Evolutionary conservation across 92 coral and sea anemone species (phyloP).

Genomic region (Porites rus): DNA sequence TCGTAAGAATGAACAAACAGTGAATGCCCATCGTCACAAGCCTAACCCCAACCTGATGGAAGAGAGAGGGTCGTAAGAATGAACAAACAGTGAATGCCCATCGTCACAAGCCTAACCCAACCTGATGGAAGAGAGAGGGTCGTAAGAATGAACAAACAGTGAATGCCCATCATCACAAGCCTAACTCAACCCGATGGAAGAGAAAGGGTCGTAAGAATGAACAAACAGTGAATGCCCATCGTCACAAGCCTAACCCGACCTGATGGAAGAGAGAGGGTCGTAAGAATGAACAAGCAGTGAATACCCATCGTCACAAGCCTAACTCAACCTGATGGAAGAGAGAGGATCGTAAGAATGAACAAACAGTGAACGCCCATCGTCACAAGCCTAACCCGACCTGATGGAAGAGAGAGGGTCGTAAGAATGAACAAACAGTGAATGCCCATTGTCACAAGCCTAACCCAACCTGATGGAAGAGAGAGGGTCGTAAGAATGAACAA

Average conservation of each 20-base stretch:
- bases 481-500: not conserved
- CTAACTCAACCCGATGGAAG: constrained; percentile 23
- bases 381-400: constrained; percentile 43
- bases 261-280: constrained; percentile 35
- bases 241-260: constrained; percentile 40
- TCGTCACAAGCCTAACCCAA: constrained; percentile 46
- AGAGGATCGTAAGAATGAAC: constrained; percentile 30
- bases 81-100: constrained; percentile 34
- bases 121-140: constrained; percentile 41
- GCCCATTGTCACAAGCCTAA: constrained; percentile 41
- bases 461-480: not conserved
- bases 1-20: too few relatives aligned
- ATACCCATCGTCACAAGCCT: constrained; percentile 45
- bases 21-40: too few relatives aligned
- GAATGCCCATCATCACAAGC: constrained; percentile 12
- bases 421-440: constrained; percentile 32
- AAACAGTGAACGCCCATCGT: constrained; percentile 25
- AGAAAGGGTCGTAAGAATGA: constrained; percentile 23
- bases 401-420: constrained; percentile 36
- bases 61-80: constrained; percentile 37
- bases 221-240: constrained; percentile 35
- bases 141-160: constrained; percentile 19
- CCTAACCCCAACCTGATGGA: not conserved
- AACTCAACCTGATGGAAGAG: constrained; percentile 37
- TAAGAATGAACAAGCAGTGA: constrained; percentile 29